These are phyloP conservation scores for Notothenia rossii DNA, from an alignment of 2,113 vertebrate species.

Conservation along the genomic window DNA sequence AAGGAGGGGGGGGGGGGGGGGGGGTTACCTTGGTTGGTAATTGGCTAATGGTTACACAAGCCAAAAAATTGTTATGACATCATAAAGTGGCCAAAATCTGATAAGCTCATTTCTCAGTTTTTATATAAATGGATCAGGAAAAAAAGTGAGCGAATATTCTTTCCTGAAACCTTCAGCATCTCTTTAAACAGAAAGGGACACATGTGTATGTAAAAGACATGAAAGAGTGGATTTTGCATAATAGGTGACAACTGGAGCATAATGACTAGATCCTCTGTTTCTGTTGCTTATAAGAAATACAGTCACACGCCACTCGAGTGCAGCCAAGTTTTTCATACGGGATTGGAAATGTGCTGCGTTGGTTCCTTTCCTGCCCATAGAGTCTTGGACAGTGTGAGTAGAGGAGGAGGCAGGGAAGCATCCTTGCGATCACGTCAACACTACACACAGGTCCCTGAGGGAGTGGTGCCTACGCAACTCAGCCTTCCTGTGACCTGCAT, in stretches of 20 bases:
- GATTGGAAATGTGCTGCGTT: not conserved
- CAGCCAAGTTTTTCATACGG: slow-evolving; percentile 5
- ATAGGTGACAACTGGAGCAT: not conserved
- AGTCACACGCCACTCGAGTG: not conserved
- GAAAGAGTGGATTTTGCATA: too few relatives aligned
- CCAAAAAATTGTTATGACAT: too few relatives aligned
- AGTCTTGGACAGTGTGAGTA: slow-evolving; percentile 32
- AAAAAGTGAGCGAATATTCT: too few relatives aligned
- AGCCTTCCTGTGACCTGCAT: slow-evolving; percentile 70
- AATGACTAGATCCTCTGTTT: not conserved
- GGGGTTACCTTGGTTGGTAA: too few relatives aligned
- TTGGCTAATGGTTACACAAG: too few relatives aligned
- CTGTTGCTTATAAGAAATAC: not conserved
- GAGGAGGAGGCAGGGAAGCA: slow-evolving; percentile 45
- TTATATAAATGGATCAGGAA: too few relatives aligned
- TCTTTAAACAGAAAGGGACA: too few relatives aligned
- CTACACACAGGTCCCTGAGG: slow-evolving; percentile 53
- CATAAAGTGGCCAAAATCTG: too few relatives aligned
- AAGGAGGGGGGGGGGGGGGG: too few relatives aligned
- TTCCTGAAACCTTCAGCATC: too few relatives aligned
- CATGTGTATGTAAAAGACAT: too few relatives aligned
- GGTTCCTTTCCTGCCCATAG: slow-evolving; percentile 6
- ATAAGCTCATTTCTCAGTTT: too few relatives aligned
- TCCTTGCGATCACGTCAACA: slow-evolving; percentile 49
- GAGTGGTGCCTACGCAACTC: slow-evolving; percentile 56